Evolutionary conservation across 1,140 invertebrate genomes (phyloP).

Genomic region (Eupristina koningsbergeri): DNA sequence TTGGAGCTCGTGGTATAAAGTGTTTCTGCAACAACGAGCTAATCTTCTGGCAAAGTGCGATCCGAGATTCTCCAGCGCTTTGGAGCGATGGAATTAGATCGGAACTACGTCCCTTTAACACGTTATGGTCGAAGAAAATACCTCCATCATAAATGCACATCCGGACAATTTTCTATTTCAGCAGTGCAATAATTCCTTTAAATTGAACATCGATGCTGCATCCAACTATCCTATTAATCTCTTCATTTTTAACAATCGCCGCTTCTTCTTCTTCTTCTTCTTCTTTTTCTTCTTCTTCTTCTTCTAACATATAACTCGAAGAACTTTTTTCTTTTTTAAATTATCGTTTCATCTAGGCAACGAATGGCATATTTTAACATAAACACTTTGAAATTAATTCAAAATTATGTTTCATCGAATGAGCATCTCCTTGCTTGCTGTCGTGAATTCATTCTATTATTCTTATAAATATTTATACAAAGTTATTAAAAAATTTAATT

Average conservation of each 20-base stretch:
- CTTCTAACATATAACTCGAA: too few relatives aligned
- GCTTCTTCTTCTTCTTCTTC: too few relatives aligned
- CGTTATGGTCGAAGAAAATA: too few relatives aligned
- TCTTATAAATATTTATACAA: background rate
- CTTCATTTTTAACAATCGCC: background rate
- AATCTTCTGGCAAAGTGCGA: constrained; percentile 12
- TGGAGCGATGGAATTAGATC: constrained; percentile 38
- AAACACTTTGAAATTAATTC: background rate
- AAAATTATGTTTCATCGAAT: background rate
- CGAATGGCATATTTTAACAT: background rate
- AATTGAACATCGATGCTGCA: too few relatives aligned
- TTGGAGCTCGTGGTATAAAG: too few relatives aligned
- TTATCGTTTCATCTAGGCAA: background rate
- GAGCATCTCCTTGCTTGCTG: background rate
- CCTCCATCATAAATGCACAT: background rate
- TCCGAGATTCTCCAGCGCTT: background rate
- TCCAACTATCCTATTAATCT: background rate
- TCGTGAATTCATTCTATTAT: too few relatives aligned
- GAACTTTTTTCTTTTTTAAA: background rate
- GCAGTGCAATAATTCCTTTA: background rate
- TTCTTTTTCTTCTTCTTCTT: too few relatives aligned
- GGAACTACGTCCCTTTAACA: constrained; percentile 35
- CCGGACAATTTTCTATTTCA: background rate
- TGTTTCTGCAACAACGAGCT: constrained; percentile 37
- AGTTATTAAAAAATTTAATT: too few relatives aligned